Evolutionary conservation across 2,113 vertebrate genomes (phyloP), one percentile per base, ranked within the genome.

Genomic region (Cochlearius cochlearius): DNA sequence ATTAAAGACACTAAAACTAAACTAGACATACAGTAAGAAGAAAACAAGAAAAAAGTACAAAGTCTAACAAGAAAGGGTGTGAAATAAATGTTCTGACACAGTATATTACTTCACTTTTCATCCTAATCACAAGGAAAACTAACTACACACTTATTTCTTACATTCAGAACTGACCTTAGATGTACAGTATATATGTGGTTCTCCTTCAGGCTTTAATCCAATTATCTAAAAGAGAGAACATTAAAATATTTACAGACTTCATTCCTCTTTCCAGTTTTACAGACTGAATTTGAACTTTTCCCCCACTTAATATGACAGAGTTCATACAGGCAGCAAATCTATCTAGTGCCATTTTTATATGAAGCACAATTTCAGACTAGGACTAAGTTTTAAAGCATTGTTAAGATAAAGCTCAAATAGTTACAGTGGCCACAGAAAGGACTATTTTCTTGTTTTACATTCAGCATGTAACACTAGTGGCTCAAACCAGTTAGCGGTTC

Each of bases 201-300:
- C 86, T 88, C 99, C 99, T 47, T 94, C n/a, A 41, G 99, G 99
- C 86, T 98, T 99, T 96, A 99, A 98, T 92, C 99, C 99, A 96
- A 99, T 99, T 98, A 99, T 98, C 99, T 99, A 90, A 43, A 94
- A 69, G 66, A 94, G 30, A 97, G 88, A 96, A 97, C 96, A 30
- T 53, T 71, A 41, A 91, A 62, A 64, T 59, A 90, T 85, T 90
- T 94, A 80, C 29, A 75, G 45, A 49, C 14, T 25, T 84, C 63
- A 43, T 75, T 15, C 21, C 20, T 13, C 19, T 47, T 78, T 68
- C 39, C 34, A 64, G 9, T 89, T 43, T 53, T n/a, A 78, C 10
- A 72, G 4, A 53, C 18, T 15, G 13, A 72, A 78, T 78, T 74
- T 50, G 20, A 89, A n/a, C 27, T 67, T 77, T 22, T 14, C 21